A percentile compares a stretch with the other conserved stretches of the same genome.
phyloP scores from a whole-genome alignment of 2,113 vertebrate species.

The Neogale vison region DNA sequence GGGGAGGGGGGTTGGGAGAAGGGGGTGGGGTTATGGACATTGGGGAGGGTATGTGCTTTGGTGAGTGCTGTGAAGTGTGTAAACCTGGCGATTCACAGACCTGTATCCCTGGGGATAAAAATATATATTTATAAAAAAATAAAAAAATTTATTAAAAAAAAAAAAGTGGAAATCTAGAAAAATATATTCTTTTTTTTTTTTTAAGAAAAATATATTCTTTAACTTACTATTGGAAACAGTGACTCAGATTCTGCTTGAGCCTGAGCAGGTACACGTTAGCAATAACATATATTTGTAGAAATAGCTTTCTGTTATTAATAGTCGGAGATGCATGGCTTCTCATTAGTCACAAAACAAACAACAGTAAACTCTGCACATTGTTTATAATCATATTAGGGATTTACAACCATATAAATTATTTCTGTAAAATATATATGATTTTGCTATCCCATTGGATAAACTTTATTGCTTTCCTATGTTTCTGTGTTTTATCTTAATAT shows the following conservation, averaged over 20 bases:
- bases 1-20: too few species aligned
- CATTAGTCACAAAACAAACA: conserved; percentile 79
- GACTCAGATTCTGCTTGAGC: not conserved
- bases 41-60: too few species aligned
- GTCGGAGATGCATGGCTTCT: conserved; percentile 74
- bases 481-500: conserved; percentile 44
- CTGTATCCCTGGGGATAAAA: too few species aligned
- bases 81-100: too few species aligned
- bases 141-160: too few species aligned
- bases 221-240: not conserved
- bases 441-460: conserved; percentile 44
- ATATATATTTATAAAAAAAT: too few species aligned
- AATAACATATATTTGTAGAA: conserved; percentile 72
- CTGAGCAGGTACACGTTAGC: conserved; percentile 61
- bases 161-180: too few species aligned
- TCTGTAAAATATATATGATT: conserved; percentile 68
- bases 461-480: conserved; percentile 54
- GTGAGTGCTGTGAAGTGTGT: too few species aligned
- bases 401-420: conserved; percentile 73
- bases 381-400: conserved; percentile 69
- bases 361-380: conserved; percentile 69
- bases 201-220: not conserved
- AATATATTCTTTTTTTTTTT: too few species aligned
- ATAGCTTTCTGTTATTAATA: conserved; percentile 78
- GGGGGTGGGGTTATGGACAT: too few species aligned